A percentile compares a stretch with the other conserved stretches of the same genome.
These are phyloP conservation scores for Antedon mediterranea DNA, from an alignment of 53 echinoderm and acorn worm genomes.

Conservation along the genomic window DNA sequence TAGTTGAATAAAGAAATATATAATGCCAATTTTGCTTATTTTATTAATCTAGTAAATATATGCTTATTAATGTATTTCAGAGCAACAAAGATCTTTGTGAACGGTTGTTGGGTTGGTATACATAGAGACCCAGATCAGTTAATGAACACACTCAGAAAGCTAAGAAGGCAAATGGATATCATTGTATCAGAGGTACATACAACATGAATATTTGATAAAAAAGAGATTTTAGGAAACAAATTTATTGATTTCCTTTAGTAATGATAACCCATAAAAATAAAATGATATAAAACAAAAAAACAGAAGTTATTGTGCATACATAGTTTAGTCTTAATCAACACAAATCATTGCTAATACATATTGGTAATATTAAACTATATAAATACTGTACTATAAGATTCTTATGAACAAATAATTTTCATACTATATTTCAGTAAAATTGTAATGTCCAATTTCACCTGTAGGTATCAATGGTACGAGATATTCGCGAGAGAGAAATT, in stretches of 20 bases:
- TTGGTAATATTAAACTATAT: neutral
- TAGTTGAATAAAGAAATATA: neutral
- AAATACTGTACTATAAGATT: no score
- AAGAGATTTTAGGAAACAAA: no score
- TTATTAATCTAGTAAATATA: neutral
- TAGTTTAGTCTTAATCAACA: no score
- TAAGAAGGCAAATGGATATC: conserved; percentile 94
- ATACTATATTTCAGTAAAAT: neutral
- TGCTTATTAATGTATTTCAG: conserved; percentile 20
- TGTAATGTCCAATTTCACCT: neutral
- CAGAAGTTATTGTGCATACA: no score
- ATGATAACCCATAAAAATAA: no score
- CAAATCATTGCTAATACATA: no score
- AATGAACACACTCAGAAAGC: conserved; percentile 91
- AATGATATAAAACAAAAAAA: no score
- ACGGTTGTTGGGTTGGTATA: conserved; percentile 94
- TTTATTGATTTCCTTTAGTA: no score
- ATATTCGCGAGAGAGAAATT: conserved; percentile 87
- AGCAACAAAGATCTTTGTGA: conserved; percentile 95
- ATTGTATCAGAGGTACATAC: conserved; percentile 95
- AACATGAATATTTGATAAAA: no score
- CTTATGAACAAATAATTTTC: neutral
- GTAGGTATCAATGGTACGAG: conserved; percentile 82
- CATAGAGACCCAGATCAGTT: conserved; percentile 90
- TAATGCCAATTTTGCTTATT: neutral